phyloP scores from a whole-genome alignment of 1,140 invertebrate genomes.

The Papilio helenus region DNA sequence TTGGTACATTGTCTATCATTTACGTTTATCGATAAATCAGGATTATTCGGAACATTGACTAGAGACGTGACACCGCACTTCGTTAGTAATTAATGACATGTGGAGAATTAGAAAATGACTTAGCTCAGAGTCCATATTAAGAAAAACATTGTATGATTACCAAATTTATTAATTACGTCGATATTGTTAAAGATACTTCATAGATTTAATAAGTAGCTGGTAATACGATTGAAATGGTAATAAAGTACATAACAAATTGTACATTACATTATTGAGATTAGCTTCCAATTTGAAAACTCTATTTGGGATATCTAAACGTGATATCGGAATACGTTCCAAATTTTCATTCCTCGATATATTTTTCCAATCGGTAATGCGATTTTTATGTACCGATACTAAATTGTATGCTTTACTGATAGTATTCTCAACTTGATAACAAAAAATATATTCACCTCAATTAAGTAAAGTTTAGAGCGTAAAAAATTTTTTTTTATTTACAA shows the following conservation, averaged over 20 bases:
- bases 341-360: not conserved
- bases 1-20: not conserved
- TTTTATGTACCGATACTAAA: not conserved
- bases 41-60: not conserved
- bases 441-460: not conserved
- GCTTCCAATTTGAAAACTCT: not conserved
- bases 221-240: not conserved
- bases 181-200: not conserved
- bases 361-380: constrained; percentile 1
- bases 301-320: constrained; percentile 14
- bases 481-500: too few species aligned
- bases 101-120: not conserved
- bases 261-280: not conserved
- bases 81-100: not conserved
- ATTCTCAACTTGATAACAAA: not conserved
- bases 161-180: not conserved
- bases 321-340: constrained; percentile 2
- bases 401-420: constrained; percentile 2
- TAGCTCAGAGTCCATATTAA: not conserved
- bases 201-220: not conserved
- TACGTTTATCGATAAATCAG: not conserved
- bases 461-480: too few species aligned
- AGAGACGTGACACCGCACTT: not conserved
- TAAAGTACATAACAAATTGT: not conserved
- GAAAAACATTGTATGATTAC: not conserved